A percentile compares a stretch with the other conserved stretches of the same genome.
phyloP scores from a whole-genome alignment of 2,888 invertebrate genomes.

The Acronicta alni region DNA sequence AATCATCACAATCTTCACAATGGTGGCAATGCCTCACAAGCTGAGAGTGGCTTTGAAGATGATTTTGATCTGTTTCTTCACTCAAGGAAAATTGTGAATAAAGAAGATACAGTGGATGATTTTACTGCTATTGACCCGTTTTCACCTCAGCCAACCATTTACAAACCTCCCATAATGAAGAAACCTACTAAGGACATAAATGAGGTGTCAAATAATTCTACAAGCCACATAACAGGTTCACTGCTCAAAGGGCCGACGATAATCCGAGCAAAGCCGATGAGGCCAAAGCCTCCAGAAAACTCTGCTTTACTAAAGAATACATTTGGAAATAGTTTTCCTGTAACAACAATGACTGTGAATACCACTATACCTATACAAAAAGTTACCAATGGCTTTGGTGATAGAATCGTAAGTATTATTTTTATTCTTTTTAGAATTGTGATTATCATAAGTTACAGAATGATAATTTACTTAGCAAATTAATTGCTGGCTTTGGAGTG shows the following conservation, averaged over 20 bases:
- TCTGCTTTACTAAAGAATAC: conserved; percentile 80
- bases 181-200: conserved; percentile 91
- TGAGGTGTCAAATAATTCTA: conserved; percentile 87
- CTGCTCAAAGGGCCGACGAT: conserved; percentile 92
- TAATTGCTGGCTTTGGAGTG: too few species aligned
- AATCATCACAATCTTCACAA: conserved; percentile 87
- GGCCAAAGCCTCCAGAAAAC: conserved; percentile 88
- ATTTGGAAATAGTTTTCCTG: conserved; percentile 72
- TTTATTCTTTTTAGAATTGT: conserved; percentile 32
- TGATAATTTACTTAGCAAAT: too few species aligned
- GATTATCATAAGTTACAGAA: background rate
- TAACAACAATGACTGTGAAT: conserved; percentile 80
- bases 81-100: conserved; percentile 73
- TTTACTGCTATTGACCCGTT: conserved; percentile 89
- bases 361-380: conserved; percentile 83
- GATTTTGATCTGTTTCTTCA: conserved; percentile 92
- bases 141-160: conserved; percentile 79
- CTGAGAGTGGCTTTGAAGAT: conserved; percentile 95
- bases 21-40: conserved; percentile 92
- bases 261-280: conserved; percentile 91
- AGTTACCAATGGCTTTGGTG: conserved; percentile 75
- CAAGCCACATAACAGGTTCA: conserved; percentile 78
- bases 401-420: conserved; percentile 78
- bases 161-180: conserved; percentile 79
- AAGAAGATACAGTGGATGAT: conserved; percentile 85